Evolutionary conservation across 2,797 vertebrate genomes (phyloP), one percentile per base, ranked within the genome.

Genomic region (Acrossocheilus fasciatus): DNA sequence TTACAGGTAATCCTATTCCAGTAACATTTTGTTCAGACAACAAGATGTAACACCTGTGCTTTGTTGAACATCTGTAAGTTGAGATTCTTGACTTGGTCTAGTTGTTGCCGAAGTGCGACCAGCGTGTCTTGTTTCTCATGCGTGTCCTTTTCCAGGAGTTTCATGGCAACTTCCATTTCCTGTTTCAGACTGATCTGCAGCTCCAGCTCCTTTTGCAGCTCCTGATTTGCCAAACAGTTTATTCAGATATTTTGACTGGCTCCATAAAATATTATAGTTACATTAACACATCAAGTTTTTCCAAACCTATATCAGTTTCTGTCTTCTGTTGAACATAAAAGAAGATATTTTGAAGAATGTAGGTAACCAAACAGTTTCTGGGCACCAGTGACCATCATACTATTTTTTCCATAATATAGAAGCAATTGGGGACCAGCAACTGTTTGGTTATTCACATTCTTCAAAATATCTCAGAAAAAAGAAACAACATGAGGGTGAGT

Each of bases 101-200:
- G 93, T 89, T 99, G 98, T 41, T 98, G 97, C 9, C 98, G 94
- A 80, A 99, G 95, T 0, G 97, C 96, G 0, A 94, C 97, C 15
- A 99, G 94, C 0, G 97, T 96, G 93, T 99, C 98, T 88, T 99
- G 97, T 82, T 99, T 99, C 91, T 99, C 98, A 0, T 99, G 97
- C 0, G 97, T 98, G 93, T 99, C 98, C 92, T 99, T 99, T 93
- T 99, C 98, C 84, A 99, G 93, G 45, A 99, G 94, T 91, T 97
- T 98, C 98, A 99, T 99, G 88, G 98, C 98, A 88, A 98, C 96
- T 92, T 99, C 98, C 96, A 99, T 99, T 94, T 99, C 98, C 36
- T 97, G 96, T 94, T 99, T 99, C 93, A 99, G 93, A 36, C 97
- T 96, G 84, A 97, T 94, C 91, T 99, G 98, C 75, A 99, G 94